These are phyloP conservation scores for Corynorhinus townsendii DNA, from an alignment of 2,113 vertebrate genomes.

Conservation along the genomic window DNA sequence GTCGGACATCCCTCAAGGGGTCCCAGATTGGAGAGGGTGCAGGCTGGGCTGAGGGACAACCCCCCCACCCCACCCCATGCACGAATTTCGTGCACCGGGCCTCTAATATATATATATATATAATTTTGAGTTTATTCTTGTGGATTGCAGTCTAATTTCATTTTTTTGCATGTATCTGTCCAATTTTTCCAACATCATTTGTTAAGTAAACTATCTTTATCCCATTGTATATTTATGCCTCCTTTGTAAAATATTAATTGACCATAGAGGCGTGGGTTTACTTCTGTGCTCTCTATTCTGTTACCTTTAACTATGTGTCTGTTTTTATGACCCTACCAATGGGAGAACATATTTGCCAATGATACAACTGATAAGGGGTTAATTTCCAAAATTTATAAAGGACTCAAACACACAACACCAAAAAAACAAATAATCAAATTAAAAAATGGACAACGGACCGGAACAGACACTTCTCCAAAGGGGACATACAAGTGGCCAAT, in stretches of 20 bases:
- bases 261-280: neutral
- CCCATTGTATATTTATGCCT: neutral
- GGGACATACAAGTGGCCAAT: neutral
- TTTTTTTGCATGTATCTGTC: neutral
- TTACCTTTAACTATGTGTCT: neutral
- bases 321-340: neutral
- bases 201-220: neutral
- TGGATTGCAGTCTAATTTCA: neutral
- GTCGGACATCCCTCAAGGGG: too few relatives aligned
- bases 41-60: too few relatives aligned
- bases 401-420: neutral
- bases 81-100: too few relatives aligned
- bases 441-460: neutral
- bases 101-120: too few relatives aligned
- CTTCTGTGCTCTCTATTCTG: neutral
- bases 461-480: neutral
- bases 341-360: neutral
- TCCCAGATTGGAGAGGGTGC: too few relatives aligned
- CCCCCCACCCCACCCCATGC: too few relatives aligned
- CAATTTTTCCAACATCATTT: neutral
- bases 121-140: neutral
- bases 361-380: neutral
- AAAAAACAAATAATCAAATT: neutral
- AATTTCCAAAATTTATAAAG: neutral
- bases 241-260: neutral